Evolutionary conservation across 2,888 invertebrate genomes (phyloP).

Genomic region (Antitype chi): DNA sequence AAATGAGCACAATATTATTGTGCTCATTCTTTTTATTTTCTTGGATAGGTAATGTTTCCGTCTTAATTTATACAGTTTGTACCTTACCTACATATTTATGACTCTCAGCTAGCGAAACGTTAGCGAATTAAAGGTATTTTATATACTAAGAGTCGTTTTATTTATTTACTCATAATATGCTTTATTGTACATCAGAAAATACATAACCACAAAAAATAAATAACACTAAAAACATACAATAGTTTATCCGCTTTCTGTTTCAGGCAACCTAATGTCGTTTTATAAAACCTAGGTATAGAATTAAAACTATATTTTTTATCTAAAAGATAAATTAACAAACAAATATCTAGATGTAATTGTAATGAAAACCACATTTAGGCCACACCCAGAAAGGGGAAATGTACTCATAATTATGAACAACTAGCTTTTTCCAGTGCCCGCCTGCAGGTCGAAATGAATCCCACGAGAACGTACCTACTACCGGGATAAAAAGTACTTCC

Average conservation of each 20-base stretch:
- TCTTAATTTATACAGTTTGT: conserved; percentile 14
- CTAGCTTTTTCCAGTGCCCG: too few relatives aligned
- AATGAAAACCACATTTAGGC: neutral
- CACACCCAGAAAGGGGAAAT: neutral
- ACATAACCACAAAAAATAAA: too few relatives aligned
- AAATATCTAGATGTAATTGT: neutral
- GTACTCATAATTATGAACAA: neutral
- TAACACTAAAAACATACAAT: too few relatives aligned
- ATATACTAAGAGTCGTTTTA: neutral
- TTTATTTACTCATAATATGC: too few relatives aligned
- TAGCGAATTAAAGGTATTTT: neutral
- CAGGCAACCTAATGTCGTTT: too few relatives aligned
- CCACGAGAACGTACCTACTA: too few relatives aligned
- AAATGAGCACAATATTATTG: too few relatives aligned
- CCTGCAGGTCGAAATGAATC: too few relatives aligned
- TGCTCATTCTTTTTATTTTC: conserved; percentile 1
- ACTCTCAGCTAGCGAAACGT: neutral
- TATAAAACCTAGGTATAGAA: neutral
- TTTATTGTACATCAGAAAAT: too few relatives aligned
- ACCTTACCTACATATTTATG: conserved; percentile 10
- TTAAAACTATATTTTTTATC: neutral
- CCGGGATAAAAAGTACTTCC: too few relatives aligned
- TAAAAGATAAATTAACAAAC: too few relatives aligned
- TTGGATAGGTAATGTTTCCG: neutral
- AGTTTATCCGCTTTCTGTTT: too few relatives aligned